These are phyloP conservation scores for Paracanthobrama guichenoti DNA, from an alignment of 2,113 vertebrate species.

Conservation along the genomic window DNA sequence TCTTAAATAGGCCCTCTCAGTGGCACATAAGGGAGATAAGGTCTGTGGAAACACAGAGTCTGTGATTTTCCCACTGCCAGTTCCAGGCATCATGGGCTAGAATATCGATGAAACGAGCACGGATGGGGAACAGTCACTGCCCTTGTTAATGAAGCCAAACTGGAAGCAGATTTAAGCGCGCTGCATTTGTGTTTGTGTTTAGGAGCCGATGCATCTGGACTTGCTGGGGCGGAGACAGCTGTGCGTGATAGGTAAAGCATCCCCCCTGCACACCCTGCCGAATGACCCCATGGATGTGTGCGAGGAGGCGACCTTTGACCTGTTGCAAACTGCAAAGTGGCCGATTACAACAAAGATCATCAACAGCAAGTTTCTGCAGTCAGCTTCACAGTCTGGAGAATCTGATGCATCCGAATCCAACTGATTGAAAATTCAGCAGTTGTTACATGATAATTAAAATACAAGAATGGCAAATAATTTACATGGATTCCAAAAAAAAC, in stretches of 20 bases:
- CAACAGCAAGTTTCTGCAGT: conserved; percentile 43
- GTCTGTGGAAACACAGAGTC: conserved; percentile 21
- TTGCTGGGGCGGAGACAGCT: conserved; percentile 72
- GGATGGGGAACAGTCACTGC: conserved; percentile 62
- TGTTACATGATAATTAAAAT: background rate
- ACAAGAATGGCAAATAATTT: background rate
- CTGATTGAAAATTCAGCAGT: background rate
- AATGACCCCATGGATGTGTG: background rate
- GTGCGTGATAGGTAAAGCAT: conserved; percentile 68
- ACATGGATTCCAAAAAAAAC: too few species aligned
- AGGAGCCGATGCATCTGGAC: conserved; percentile 66
- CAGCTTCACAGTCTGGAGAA: background rate
- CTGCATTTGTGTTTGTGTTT: conserved; percentile 45
- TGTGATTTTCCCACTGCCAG: conserved; percentile 35
- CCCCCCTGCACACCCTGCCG: conserved; percentile 62
- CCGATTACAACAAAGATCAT: conserved; percentile 59
- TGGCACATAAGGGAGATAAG: conserved; percentile 21
- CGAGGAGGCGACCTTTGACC: background rate
- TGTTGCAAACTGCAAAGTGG: background rate
- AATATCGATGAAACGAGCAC: conserved; percentile 49
- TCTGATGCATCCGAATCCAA: background rate
- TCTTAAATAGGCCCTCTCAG: background rate
- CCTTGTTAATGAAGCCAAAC: conserved; percentile 64
- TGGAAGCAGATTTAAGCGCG: conserved; percentile 56
- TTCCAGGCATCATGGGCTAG: conserved; percentile 35